These are phyloP conservation scores for Drosophila quasianomalipes DNA, from an alignment of 2,888 invertebrate genomes.

Conservation along the genomic window DNA sequence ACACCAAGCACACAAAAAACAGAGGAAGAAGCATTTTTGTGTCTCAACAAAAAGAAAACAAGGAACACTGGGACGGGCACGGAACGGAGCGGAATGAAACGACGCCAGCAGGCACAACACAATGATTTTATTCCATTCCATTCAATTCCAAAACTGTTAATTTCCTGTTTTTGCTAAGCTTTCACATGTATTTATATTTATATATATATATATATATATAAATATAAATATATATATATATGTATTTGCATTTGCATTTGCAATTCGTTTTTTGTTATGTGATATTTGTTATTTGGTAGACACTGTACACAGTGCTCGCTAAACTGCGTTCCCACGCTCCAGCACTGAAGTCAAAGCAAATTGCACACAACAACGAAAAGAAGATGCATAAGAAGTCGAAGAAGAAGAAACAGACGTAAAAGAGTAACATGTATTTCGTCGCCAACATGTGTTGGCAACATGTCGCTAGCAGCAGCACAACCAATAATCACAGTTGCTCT, in stretches of 20 bases:
- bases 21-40: neutral
- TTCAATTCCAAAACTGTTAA: constrained; percentile 6
- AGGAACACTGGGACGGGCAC: neutral
- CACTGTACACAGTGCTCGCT: constrained; percentile 1
- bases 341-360: constrained; percentile 24
- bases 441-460: constrained; percentile 56
- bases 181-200: constrained; percentile 4
- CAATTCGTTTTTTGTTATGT: neutral
- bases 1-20: neutral
- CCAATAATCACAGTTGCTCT: constrained; percentile 5
- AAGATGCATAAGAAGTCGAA: neutral
- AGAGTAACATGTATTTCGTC: neutral
- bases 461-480: constrained; percentile 28
- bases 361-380: constrained; percentile 5
- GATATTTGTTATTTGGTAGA: neutral
- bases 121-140: constrained; percentile 43
- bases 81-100: neutral
- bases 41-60: neutral
- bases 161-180: constrained; percentile 5
- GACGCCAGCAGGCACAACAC: constrained; percentile 7
- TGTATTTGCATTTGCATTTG: neutral
- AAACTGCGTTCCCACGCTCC: constrained; percentile 52
- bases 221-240: neutral
- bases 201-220: constrained; percentile 1
- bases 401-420: neutral